phyloP scores from a whole-genome alignment of 2,113 vertebrate genomes.

The Pygathrix nemaeus region DNA sequence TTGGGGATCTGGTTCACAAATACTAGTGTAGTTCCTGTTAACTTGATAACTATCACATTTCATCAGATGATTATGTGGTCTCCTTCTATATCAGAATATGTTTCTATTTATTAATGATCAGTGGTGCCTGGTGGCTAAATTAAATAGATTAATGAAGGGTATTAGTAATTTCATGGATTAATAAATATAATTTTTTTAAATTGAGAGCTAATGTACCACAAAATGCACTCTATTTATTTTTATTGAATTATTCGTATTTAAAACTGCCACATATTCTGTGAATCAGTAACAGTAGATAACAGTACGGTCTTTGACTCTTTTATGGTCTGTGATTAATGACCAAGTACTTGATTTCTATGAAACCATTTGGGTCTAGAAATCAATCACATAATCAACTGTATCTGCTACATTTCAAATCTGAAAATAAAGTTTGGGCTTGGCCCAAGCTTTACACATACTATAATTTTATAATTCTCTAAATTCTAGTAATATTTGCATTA shows the following conservation, averaged over 20 bases:
- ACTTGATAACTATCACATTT: slow-evolving; percentile 38
- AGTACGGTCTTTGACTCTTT: background rate
- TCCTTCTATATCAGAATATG: slow-evolving; percentile 44
- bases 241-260: slow-evolving; percentile 29
- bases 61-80: slow-evolving; percentile 25
- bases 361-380: slow-evolving; percentile 34
- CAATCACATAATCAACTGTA: background rate
- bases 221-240: slow-evolving; percentile 42
- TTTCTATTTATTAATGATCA: slow-evolving; percentile 52
- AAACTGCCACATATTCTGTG: background rate
- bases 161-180: slow-evolving; percentile 59
- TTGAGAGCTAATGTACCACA: slow-evolving; percentile 44
- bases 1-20: background rate
- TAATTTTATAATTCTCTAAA: slow-evolving; percentile 52
- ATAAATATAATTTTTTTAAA: slow-evolving; percentile 34
- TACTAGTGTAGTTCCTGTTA: slow-evolving; percentile 35
- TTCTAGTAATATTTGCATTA: slow-evolving; percentile 24
- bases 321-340: slow-evolving; percentile 45
- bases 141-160: slow-evolving; percentile 62
- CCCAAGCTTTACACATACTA: background rate
- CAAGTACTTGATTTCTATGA: slow-evolving; percentile 29
- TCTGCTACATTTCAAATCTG: slow-evolving; percentile 35
- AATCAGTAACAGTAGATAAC: background rate
- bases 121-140: slow-evolving; percentile 40
- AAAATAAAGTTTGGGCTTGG: slow-evolving; percentile 31